These are phyloP conservation scores for Dendrolimus kikuchii DNA, from an alignment of 1,140 invertebrate genomes.

Conservation along the genomic window DNA sequence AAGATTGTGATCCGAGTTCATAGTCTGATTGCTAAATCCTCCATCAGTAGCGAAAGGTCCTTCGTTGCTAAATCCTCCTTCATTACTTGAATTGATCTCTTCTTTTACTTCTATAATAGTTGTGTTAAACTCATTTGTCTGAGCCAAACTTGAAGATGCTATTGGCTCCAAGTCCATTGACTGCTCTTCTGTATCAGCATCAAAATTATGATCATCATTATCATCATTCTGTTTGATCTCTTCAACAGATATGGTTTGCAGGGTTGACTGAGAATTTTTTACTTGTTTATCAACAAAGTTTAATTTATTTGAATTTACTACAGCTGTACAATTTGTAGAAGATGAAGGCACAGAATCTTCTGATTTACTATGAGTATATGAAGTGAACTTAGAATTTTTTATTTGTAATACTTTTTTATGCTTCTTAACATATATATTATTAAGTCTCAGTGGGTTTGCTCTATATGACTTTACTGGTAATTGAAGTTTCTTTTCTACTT, in stretches of 20 bases:
- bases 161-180: slow-evolving; percentile 59
- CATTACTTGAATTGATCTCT: slow-evolving; percentile 38
- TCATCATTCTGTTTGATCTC: slow-evolving; percentile 60
- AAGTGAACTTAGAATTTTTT: slow-evolving; percentile 48
- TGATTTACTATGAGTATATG: slow-evolving; percentile 13
- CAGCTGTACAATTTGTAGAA: slow-evolving; percentile 32
- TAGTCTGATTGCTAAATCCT: slow-evolving; percentile 37
- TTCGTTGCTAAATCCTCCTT: slow-evolving; percentile 55
- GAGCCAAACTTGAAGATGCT: slow-evolving; percentile 24
- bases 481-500: slow-evolving; percentile 21
- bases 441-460: slow-evolving; percentile 47
- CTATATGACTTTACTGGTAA: slow-evolving; percentile 25
- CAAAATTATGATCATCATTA: slow-evolving; percentile 46
- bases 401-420: slow-evolving; percentile 64
- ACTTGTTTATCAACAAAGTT: slow-evolving; percentile 36
- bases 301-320: slow-evolving; percentile 45
- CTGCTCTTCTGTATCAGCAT: slow-evolving; percentile 56
- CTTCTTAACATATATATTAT: slow-evolving; percentile 63
- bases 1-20: slow-evolving; percentile 27
- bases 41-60: slow-evolving; percentile 17
- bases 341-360: slow-evolving; percentile 41
- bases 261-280: slow-evolving; percentile 29
- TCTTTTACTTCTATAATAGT: slow-evolving; percentile 15
- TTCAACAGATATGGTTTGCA: slow-evolving; percentile 65
- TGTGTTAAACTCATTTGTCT: slow-evolving; percentile 22